These are phyloP conservation scores for Cirrhinus molitorella DNA, from an alignment of 2,797 vertebrate species.

Conservation along the genomic window DNA sequence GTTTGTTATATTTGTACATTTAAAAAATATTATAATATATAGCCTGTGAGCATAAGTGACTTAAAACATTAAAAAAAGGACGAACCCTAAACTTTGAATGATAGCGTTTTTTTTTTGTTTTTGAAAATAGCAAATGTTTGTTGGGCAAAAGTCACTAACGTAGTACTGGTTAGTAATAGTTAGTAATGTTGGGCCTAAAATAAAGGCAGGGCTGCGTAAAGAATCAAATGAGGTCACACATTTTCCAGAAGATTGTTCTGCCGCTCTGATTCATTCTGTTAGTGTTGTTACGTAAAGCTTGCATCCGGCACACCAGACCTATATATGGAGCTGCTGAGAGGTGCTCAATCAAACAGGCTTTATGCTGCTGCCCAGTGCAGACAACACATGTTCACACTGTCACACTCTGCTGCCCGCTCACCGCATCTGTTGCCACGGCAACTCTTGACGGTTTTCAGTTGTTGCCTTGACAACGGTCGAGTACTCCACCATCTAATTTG, in stretches of 20 bases:
- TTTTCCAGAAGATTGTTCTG: background rate
- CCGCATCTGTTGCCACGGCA: constrained; percentile 67
- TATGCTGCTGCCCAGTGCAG: constrained; percentile 33
- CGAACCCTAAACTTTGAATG: background rate
- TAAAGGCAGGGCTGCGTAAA: background rate
- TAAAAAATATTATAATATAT: background rate
- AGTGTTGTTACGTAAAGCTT: background rate
- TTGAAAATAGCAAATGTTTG: too few relatives aligned
- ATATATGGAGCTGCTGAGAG: constrained; percentile 29
- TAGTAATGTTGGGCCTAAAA: background rate
- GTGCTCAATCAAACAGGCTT: constrained; percentile 36
- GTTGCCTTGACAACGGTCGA: constrained; percentile 73
- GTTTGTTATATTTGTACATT: background rate
- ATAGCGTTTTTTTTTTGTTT: too few relatives aligned
- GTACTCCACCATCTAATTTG: constrained; percentile 64
- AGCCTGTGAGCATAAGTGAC: background rate
- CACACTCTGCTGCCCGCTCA: constrained; percentile 22
- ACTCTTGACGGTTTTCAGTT: constrained; percentile 57
- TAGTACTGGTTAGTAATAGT: too few relatives aligned
- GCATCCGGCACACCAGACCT: background rate
- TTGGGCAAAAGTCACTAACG: too few relatives aligned
- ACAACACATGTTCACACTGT: constrained; percentile 23
- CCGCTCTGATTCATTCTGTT: constrained; percentile 1
- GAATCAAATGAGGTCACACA: background rate
- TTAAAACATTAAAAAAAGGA: background rate